These are phyloP conservation scores for Dromococcyx pavoninus DNA, from an alignment of 2,797 vertebrate genomes.

Conservation along the genomic window DNA sequence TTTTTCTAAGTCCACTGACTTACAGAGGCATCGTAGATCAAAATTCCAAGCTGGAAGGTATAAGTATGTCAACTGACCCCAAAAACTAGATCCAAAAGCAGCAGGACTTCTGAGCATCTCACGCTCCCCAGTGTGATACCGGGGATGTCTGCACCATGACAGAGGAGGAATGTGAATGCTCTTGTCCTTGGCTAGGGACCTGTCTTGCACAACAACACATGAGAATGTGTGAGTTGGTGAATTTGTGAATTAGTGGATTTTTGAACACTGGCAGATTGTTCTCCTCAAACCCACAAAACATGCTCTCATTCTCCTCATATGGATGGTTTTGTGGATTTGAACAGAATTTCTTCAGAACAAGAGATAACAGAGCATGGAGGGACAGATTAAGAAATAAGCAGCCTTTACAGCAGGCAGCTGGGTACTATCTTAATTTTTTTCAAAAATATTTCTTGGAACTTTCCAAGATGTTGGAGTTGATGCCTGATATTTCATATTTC, in stretches of 20 bases:
- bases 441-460: neutral
- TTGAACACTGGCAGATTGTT: neutral
- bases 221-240: neutral
- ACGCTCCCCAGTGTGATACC: neutral
- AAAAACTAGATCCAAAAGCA: neutral
- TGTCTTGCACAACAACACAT: neutral
- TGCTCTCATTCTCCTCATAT: neutral
- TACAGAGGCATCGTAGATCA: neutral
- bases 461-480: neutral
- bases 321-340: neutral
- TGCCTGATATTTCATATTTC: neutral
- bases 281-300: neutral
- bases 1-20: neutral
- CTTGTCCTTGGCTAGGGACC: neutral
- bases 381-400: neutral
- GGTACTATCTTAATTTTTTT: neutral
- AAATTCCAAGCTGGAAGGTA: neutral
- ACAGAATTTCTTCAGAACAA: neutral
- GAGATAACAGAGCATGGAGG: neutral
- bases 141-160: rapidly evolving
- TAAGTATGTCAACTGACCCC: neutral
- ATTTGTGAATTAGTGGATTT: neutral
- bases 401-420: neutral
- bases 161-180: neutral
- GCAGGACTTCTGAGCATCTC: neutral